Conservation (phyloP, 2,113 vertebrate species). For the Tiliqua scincoides region DNA sequence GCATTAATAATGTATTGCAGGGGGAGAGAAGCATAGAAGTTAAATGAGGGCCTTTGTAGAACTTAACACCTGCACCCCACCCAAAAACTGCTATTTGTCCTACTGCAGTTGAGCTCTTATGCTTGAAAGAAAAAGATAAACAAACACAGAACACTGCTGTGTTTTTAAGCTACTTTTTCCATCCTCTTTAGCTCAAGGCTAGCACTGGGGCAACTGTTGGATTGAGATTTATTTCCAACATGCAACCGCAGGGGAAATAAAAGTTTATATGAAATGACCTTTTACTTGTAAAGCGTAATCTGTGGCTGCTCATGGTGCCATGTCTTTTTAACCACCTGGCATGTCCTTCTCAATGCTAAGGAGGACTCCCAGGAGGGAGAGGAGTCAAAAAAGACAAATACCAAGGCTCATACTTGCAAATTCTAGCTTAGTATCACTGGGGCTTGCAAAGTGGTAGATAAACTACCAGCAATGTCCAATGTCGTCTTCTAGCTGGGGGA, state of each 20-base stretch:
- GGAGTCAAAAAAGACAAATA: conserved; percentile 39
- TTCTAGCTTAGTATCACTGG: conserved; percentile 6
- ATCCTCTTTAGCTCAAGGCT: conserved; percentile 38
- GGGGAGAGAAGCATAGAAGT: background rate
- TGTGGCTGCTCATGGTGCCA: conserved; percentile 21
- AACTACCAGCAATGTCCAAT: background rate
- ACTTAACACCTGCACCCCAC: conserved; percentile 13
- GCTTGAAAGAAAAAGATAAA: background rate
- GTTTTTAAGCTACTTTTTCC: conserved; percentile 20
- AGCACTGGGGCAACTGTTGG: conserved; percentile 35
- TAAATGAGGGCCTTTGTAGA: conserved; percentile 19
- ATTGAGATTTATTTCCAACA: conserved; percentile 64
- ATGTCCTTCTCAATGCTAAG: conserved; percentile 41
- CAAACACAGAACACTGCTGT: background rate
- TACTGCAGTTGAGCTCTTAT: conserved; percentile 32
- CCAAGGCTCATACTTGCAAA: conserved; percentile 47
- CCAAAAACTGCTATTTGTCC: conserved; percentile 27
- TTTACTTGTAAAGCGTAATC: conserved; percentile 55
- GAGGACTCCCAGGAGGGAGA: conserved; percentile 2
- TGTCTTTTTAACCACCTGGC: conserved; percentile 48
- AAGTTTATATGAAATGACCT: conserved; percentile 59
- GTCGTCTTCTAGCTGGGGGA: background rate
- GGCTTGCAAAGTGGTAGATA: conserved; percentile 15
- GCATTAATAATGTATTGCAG: conserved; percentile 33
- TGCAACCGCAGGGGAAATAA: conserved; percentile 45